Conservation (phyloP, 37 sponge, comb jelly and placozoan genomes). For the Axinella damicornis region DNA sequence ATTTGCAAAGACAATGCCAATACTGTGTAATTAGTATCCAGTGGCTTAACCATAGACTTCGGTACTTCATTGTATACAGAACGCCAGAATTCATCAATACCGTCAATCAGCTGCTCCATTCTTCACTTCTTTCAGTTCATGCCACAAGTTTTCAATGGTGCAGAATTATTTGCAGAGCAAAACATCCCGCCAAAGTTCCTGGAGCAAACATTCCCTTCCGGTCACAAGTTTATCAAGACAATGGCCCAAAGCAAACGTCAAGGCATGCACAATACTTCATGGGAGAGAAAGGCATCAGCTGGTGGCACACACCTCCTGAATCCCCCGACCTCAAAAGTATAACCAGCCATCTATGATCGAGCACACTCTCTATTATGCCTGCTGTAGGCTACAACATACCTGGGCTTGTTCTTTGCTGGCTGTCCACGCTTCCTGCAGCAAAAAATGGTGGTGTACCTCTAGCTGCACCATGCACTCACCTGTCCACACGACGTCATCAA, state of each 20-base stretch:
- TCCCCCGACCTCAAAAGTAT: neutral
- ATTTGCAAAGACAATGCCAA: no score
- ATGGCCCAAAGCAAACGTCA: neutral
- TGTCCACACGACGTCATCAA: neutral
- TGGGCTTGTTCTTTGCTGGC: no score
- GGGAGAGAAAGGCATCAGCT: no score
- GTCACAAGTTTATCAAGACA: constrained; percentile 35
- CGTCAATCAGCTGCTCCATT: neutral
- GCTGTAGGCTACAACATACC: no score
- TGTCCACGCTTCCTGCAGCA: neutral
- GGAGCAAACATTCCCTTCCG: constrained; percentile 8
- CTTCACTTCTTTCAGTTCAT: constrained; percentile 19
- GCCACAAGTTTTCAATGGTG: constrained; percentile 44
- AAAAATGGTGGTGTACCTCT: no score
- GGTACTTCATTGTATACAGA: no score
- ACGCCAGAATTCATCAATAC: neutral
- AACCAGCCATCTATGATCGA: no score
- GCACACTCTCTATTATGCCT: no score
- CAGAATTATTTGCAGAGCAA: constrained; percentile 10
- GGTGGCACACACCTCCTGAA: no score
- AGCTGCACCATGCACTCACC: no score
- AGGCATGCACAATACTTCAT: neutral
- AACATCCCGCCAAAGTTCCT: constrained; percentile 19
- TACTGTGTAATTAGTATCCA: no score
- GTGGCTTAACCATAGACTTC: no score